These are phyloP conservation scores for Micromys minutus DNA, from an alignment of 2,113 vertebrate species.

Conservation along the genomic window DNA sequence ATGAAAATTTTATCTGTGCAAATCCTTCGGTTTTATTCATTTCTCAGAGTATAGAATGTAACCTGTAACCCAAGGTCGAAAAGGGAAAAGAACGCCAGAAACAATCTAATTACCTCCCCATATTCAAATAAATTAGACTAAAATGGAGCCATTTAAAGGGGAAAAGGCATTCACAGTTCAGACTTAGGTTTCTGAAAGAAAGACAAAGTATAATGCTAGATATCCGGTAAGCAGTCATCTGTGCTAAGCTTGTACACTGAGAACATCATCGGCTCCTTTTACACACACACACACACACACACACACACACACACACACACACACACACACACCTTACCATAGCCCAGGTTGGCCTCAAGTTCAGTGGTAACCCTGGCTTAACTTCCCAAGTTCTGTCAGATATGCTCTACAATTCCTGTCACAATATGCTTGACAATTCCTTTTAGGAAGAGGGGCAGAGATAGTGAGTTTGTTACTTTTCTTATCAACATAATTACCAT, in stretches of 20 bases:
- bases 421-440: background rate
- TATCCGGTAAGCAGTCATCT: no score
- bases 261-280: accelerated
- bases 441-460: background rate
- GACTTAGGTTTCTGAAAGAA: background rate
- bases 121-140: background rate
- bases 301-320: background rate
- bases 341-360: background rate
- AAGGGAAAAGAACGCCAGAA: background rate
- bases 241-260: background rate
- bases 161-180: background rate
- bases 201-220: background rate
- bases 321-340: background rate
- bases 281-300: background rate
- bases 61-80: no score
- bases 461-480: background rate
- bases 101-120: background rate
- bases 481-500: background rate
- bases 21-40: background rate
- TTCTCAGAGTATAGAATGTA: background rate
- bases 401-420: no score
- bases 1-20: background rate
- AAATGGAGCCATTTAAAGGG: background rate
- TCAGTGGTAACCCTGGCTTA: background rate
- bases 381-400: no score